Base-by-base conservation (phyloP, 2,888 invertebrate species). In the Oxycera nigricornis region DNA sequence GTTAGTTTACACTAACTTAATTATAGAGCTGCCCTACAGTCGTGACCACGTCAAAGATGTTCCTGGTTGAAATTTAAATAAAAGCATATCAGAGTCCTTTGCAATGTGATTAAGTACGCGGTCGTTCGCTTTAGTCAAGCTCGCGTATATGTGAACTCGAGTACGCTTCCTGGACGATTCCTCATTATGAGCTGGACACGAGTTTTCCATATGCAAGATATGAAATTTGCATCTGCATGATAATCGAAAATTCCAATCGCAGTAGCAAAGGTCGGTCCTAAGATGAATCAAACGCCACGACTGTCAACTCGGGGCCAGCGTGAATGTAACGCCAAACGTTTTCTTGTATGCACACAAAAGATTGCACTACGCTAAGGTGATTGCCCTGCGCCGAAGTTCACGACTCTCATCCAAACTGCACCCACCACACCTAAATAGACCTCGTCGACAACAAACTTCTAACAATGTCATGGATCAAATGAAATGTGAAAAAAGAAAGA, bases 391-490 rank as follows among this genome's bases (percentile, higher is more conserved):
- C 22, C 70, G 22, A 70, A 70, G 70, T 70, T 70, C 70, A 70
- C 70, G 70, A 70, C 70, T 70, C 70, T 52, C 35, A 31, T 52
- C 55, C 70, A 35, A 70, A 70, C 70, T 70, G 70, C 70, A 70
- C 70, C 70, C 55, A 70, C 70, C 70, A 70, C 70, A 70, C 70
- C 70, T 70, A 70, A 70, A 70, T 52, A 52, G 70, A 55, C 52
- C 31, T 52, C 31, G 55, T 22, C 70, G 22, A 55, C 70, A 30
- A 52, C 55, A 26, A 17, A 41, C 41, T 41, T 50, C 70, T 70
- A 70, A 70, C 70, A 70, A 70, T 70, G 70, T 70, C 70, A 70
- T 70, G 70, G 70, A 70, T 70, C 70, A 70, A 55, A 70, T 14
- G 52, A 55, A 70, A 52, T 52, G 55, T 52, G 55, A 70, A 70